These are phyloP conservation scores for Gastrophryne carolinensis DNA, from an alignment of 2,797 vertebrate species.

Conservation along the genomic window DNA sequence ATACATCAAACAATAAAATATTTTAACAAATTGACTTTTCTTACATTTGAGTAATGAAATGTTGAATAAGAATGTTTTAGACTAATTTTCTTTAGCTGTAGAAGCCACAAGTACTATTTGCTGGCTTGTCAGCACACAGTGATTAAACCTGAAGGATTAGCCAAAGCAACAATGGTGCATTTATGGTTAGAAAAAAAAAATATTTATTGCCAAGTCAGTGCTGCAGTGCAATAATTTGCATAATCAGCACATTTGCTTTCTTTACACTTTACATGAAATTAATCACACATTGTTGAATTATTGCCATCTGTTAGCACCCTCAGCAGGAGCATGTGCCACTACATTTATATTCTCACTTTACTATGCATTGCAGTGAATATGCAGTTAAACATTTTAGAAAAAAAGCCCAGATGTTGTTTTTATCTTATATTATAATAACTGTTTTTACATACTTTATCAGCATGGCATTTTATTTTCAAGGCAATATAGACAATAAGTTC, in stretches of 20 bases:
- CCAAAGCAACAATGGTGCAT: slow-evolving; percentile 46
- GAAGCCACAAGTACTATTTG: slow-evolving; percentile 61
- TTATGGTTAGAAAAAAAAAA: slow-evolving; percentile 52
- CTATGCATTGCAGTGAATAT: slow-evolving; percentile 25
- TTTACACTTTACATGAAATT: slow-evolving; percentile 27
- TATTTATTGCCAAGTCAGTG: slow-evolving; percentile 38
- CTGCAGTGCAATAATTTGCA: slow-evolving; percentile 33
- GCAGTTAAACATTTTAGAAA: slow-evolving; percentile 30
- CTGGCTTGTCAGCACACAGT: slow-evolving; percentile 65
- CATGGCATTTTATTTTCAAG: too few relatives aligned
- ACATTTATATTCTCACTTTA: slow-evolving; percentile 38
- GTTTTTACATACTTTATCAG: too few relatives aligned
- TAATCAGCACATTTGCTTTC: slow-evolving; percentile 33
- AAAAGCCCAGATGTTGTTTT: not conserved
- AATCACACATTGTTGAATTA: slow-evolving; percentile 37
- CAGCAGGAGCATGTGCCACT: slow-evolving; percentile 18
- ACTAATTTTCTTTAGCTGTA: slow-evolving; percentile 63
- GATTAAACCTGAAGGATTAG: slow-evolving; percentile 62
- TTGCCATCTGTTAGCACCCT: slow-evolving; percentile 27
- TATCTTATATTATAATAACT: not conserved
- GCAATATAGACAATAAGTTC: too few relatives aligned
- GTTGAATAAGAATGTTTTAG: slow-evolving; percentile 63
- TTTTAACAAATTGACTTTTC: too few relatives aligned
- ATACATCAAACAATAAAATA: too few relatives aligned
- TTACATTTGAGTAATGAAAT: slow-evolving; percentile 65